phyloP scores from a whole-genome alignment of 2,888 invertebrate genomes.

The Unio pictorum region DNA sequence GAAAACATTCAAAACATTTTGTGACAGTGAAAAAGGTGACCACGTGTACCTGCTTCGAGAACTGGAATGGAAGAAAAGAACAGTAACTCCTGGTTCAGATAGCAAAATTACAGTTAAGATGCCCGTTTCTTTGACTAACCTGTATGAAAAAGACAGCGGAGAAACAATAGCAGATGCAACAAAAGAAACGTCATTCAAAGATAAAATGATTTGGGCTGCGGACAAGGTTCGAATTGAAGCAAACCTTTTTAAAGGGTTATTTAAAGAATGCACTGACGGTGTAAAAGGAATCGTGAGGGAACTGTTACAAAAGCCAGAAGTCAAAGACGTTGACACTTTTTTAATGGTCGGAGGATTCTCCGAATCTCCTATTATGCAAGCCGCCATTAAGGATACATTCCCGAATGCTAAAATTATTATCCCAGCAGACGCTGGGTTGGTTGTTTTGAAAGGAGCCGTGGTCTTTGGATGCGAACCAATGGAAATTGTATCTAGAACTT shows the following conservation, averaged over 20 bases:
- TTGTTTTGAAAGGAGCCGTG: constrained; percentile 3
- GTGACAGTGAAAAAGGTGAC: neutral
- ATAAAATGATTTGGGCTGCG: neutral
- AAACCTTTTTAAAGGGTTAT: constrained; percentile 2
- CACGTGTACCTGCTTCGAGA: neutral
- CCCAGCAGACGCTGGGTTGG: neutral
- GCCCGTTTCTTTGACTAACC: neutral
- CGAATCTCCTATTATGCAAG: constrained; percentile 8
- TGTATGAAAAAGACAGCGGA: neutral
- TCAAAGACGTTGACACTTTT: neutral
- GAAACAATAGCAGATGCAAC: neutral
- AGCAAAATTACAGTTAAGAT: constrained; percentile 1
- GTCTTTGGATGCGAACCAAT: too few relatives aligned
- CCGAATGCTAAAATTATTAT: neutral
- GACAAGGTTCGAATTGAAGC: constrained; percentile 6
- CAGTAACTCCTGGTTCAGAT: neutral
- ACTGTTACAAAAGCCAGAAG: constrained; percentile 1
- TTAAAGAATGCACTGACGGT: neutral
- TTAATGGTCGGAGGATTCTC: constrained; percentile 16
- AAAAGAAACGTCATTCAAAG: neutral
- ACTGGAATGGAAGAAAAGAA: neutral
- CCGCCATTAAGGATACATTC: neutral
- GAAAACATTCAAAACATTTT: neutral
- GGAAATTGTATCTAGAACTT: too few relatives aligned
- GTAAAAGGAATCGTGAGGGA: neutral